phyloP scores from a whole-genome alignment of 2,113 vertebrate genomes.

The Bombycilla garrulus region DNA sequence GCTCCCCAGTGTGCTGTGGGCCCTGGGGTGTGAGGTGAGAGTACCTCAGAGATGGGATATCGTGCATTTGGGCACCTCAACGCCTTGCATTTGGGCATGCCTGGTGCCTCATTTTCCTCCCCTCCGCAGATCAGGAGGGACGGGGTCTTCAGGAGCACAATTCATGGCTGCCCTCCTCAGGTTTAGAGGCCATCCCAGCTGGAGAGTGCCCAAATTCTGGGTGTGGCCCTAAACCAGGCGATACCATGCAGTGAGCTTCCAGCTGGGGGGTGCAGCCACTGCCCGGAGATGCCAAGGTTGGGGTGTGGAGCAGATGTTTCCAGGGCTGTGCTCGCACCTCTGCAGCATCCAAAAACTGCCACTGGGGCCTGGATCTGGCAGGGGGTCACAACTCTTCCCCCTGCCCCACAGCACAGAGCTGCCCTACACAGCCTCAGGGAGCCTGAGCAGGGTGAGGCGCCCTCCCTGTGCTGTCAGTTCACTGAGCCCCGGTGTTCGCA shows the following conservation, averaged over 20 bases:
- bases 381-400: neutral
- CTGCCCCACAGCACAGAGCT: neutral
- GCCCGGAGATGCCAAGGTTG: fast-evolving
- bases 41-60: neutral
- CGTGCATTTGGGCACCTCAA: neutral
- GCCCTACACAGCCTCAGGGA: neutral
- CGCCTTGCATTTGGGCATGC: no score
- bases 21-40: neutral
- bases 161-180: neutral
- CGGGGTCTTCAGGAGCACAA: neutral
- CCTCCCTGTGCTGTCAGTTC: neutral
- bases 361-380: neutral
- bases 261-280: neutral
- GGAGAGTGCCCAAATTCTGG: fast-evolving
- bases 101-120: neutral
- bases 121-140: neutral
- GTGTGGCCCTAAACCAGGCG: fast-evolving
- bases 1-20: neutral
- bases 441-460: neutral
- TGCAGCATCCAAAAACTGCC: neutral
- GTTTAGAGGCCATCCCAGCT: neutral
- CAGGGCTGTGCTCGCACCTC: fast-evolving
- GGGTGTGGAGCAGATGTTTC: neutral
- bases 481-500: no score
- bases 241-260: neutral